phyloP scores from a whole-genome alignment of 2,888 invertebrate genomes.

The Theretra japonica region DNA sequence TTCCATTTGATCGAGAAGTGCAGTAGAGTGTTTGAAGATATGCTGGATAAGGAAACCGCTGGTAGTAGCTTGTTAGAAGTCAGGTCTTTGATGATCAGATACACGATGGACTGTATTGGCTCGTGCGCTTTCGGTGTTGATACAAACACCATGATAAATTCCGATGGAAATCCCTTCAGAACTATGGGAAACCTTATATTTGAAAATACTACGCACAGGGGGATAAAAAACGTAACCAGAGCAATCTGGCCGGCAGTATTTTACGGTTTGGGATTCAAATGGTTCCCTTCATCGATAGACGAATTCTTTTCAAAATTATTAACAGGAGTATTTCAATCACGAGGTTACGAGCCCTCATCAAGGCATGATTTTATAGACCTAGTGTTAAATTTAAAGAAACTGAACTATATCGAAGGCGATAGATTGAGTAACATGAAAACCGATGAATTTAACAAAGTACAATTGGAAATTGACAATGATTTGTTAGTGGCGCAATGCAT shows the following conservation, averaged over 20 bases:
- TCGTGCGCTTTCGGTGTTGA: slow-evolving; percentile 66
- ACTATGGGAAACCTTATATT: slow-evolving; percentile 55
- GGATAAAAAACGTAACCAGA: slow-evolving; percentile 48
- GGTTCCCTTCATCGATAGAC: slow-evolving; percentile 48
- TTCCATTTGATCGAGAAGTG: slow-evolving; percentile 63
- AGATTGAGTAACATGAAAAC: slow-evolving; percentile 53
- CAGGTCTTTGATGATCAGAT: slow-evolving; percentile 53
- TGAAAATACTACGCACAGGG: slow-evolving; percentile 46
- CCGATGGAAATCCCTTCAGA: slow-evolving; percentile 52
- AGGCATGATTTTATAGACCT: slow-evolving; percentile 66
- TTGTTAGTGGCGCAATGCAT: slow-evolving; percentile 82
- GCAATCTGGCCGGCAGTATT: slow-evolving; percentile 64
- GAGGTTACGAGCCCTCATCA: slow-evolving; percentile 50
- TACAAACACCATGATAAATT: slow-evolving; percentile 54
- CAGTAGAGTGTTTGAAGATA: slow-evolving; percentile 50
- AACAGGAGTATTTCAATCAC: slow-evolving; percentile 50
- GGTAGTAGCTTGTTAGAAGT: slow-evolving; percentile 47
- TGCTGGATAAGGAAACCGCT: slow-evolving; percentile 50
- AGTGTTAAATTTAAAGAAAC: slow-evolving; percentile 54
- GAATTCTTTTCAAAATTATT: slow-evolving; percentile 55
- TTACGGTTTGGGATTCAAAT: slow-evolving; percentile 55
- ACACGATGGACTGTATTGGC: slow-evolving; percentile 64
- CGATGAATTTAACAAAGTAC: slow-evolving; percentile 46
- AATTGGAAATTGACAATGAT: slow-evolving; percentile 63
- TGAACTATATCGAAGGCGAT: slow-evolving; percentile 56